Evolutionary conservation across 2,888 invertebrate species (phyloP).

Genomic region (Drosophila paucipuncta): DNA sequence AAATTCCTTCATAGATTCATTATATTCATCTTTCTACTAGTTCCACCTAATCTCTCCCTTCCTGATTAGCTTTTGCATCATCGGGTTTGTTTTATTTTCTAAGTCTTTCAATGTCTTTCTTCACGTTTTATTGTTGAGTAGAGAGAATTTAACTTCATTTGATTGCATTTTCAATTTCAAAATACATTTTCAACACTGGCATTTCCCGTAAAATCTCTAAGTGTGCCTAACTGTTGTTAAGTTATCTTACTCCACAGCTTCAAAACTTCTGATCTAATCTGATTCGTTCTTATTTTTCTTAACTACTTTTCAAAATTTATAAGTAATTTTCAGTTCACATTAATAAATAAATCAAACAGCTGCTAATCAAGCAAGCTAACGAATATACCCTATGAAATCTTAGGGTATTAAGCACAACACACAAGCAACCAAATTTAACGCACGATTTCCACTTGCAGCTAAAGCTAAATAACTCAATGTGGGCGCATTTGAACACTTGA

Average conservation of each 20-base stretch:
- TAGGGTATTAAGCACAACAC: constrained; percentile 14
- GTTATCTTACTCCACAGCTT: background rate
- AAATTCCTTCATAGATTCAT: background rate
- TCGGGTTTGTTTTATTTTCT: background rate
- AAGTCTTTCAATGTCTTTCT: background rate
- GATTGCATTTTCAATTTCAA: background rate
- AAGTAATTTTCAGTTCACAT: background rate
- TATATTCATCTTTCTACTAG: background rate
- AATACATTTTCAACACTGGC: background rate
- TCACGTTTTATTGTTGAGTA: too few species aligned
- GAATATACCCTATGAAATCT: background rate
- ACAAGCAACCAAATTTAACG: constrained; percentile 42
- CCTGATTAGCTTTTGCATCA: background rate
- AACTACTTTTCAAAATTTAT: background rate
- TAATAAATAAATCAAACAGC: background rate
- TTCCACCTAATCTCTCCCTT: background rate
- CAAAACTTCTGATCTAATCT: too few species aligned
- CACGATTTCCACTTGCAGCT: constrained; percentile 63
- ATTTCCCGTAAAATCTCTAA: background rate
- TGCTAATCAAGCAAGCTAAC: background rate
- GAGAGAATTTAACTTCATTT: background rate
- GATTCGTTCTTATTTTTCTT: too few species aligned
- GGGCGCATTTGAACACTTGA: constrained; percentile 33
- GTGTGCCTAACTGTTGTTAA: background rate
- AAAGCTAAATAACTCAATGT: constrained; percentile 36